Conservation (phyloP, 2,797 vertebrate genomes). For the Brachyalestes nurse region DNA sequence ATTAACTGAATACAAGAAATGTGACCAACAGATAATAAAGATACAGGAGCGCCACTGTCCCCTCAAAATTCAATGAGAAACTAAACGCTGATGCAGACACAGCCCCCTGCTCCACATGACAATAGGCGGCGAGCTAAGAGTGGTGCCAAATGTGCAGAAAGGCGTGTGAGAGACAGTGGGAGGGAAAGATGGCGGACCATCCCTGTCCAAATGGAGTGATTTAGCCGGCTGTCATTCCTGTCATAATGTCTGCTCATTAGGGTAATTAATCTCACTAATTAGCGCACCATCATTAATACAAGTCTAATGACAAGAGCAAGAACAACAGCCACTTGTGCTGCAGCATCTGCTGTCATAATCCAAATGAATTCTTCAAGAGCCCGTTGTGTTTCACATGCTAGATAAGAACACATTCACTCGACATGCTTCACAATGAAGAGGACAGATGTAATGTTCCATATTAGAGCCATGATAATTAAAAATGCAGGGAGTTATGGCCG, state of each 20-base stretch:
- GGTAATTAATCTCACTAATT: slow-evolving; percentile 55
- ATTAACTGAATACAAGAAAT: no score
- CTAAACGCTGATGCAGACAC: neutral
- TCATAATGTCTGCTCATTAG: slow-evolving; percentile 52
- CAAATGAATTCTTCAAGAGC: slow-evolving; percentile 22
- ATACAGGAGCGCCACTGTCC: no score
- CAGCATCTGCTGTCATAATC: slow-evolving; percentile 49
- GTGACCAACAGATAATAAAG: no score
- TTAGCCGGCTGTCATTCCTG: slow-evolving; percentile 30
- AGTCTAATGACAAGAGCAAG: slow-evolving; percentile 40
- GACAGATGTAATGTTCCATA: neutral
- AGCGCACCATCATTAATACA: slow-evolving; percentile 52
- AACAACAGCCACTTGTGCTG: slow-evolving; percentile 39
- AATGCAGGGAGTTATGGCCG: neutral
- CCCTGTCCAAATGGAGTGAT: slow-evolving; percentile 36
- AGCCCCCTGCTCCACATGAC: neutral
- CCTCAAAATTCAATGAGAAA: neutral
- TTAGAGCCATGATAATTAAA: neutral
- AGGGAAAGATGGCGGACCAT: slow-evolving; percentile 1
- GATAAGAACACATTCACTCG: neutral
- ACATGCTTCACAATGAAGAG: neutral
- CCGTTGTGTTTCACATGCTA: slow-evolving; percentile 8
- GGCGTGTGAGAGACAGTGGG: slow-evolving; percentile 11
- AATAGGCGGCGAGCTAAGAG: neutral
- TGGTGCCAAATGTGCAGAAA: slow-evolving; percentile 2